Conservation (phyloP, 2,113 vertebrate genomes). For the Epinephelus lanceolatus region DNA sequence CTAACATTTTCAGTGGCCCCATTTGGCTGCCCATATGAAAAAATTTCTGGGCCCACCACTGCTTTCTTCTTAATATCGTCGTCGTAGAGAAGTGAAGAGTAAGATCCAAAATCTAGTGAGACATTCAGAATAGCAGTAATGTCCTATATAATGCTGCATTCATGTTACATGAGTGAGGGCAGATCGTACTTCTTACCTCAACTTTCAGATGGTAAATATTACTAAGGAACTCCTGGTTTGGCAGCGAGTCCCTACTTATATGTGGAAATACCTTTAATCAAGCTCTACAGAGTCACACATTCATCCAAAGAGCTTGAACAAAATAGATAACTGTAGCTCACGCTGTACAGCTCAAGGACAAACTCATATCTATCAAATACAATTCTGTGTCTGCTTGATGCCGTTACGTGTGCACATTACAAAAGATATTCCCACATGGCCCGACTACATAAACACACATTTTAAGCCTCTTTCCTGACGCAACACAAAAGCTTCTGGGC, state of each 20-base stretch:
- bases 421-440: conserved; percentile 24
- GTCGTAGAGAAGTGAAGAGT: neutral
- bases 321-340: neutral
- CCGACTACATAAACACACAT: conserved; percentile 29
- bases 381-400: neutral
- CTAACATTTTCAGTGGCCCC: no score
- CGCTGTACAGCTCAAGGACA: neutral
- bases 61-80: neutral
- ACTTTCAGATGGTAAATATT: conserved; percentile 49
- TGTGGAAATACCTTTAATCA: conserved; percentile 50
- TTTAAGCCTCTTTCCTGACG: conserved; percentile 62
- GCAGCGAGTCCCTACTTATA: conserved; percentile 37
- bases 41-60: no score
- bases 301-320: conserved; percentile 19
- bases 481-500: conserved; percentile 32
- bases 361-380: neutral
- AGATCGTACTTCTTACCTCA: conserved; percentile 35
- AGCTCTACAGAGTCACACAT: conserved; percentile 14
- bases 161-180: conserved; percentile 9
- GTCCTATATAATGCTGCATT: conserved; percentile 38
- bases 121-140: neutral
- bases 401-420: neutral
- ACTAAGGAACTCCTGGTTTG: conserved; percentile 52
- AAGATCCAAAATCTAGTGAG: neutral
- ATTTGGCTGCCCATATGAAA: no score